These are phyloP conservation scores for Geopemphigus sp. DNA, from an alignment of 1,140 invertebrate genomes.

Conservation along the genomic window DNA sequence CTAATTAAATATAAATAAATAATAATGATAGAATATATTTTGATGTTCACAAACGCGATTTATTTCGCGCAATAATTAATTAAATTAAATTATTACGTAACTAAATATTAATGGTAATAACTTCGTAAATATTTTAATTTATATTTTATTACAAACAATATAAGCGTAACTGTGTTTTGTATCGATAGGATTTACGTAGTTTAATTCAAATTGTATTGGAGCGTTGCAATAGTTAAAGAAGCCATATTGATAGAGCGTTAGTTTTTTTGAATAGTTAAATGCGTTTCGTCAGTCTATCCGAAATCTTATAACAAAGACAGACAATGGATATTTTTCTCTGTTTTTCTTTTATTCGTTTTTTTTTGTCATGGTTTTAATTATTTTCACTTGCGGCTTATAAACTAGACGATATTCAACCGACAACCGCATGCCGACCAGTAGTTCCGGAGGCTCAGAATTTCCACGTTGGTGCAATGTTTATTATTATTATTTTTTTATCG, in stretches of 20 bases:
- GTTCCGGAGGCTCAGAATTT: conserved; percentile 27
- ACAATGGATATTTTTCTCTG: conserved; percentile 14
- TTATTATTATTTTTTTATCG: not conserved
- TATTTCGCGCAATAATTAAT: no score
- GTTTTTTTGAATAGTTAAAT: not conserved
- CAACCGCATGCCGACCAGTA: conserved; percentile 19
- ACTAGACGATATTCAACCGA: conserved; percentile 7
- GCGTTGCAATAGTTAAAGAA: not conserved
- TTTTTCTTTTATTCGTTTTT: not conserved
- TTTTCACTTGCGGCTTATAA: conserved; percentile 33
- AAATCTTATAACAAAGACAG: not conserved
- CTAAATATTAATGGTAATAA: no score
- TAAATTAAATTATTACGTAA: no score
- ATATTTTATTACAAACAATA: no score
- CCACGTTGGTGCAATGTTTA: conserved; percentile 21
- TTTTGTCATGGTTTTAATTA: conserved; percentile 32
- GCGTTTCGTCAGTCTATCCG: no score
- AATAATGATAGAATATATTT: no score
- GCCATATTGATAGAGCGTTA: not conserved
- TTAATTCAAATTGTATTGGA: not conserved
- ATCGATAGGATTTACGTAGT: no score
- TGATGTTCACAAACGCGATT: no score
- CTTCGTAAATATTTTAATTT: no score
- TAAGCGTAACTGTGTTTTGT: no score
- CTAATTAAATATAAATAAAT: no score